These are phyloP conservation scores for Lipotes vexillifer DNA, from an alignment of 2,113 vertebrate genomes.

Conservation along the genomic window DNA sequence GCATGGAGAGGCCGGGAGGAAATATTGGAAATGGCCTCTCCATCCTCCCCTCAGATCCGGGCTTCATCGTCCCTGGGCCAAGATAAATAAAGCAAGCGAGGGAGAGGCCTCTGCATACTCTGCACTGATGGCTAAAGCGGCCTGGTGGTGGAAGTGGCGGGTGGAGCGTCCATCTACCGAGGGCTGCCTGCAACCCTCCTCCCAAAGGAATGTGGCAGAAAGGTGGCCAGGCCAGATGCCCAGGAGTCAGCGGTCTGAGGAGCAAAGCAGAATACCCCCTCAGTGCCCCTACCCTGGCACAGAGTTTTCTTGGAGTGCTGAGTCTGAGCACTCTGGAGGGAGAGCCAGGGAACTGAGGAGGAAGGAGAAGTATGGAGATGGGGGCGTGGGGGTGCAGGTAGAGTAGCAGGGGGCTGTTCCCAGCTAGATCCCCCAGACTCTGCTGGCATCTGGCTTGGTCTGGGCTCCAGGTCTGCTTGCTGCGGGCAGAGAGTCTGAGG, in stretches of 20 bases:
- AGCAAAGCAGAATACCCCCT: neutral
- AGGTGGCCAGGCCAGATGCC: neutral
- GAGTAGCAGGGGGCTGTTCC: neutral
- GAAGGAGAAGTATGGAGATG: neutral
- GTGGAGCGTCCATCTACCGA: neutral
- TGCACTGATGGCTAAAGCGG: constrained; percentile 37
- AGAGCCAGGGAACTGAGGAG: neutral
- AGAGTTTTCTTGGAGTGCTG: neutral
- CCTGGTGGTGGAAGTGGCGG: neutral
- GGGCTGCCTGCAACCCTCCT: neutral
- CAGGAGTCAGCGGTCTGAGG: neutral
- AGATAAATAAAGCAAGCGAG: constrained; percentile 81
- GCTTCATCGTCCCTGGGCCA: constrained; percentile 72
- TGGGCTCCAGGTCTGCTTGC: neutral
- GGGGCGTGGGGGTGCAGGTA: neutral
- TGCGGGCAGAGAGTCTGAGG: neutral
- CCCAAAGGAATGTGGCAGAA: neutral
- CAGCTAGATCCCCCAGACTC: neutral
- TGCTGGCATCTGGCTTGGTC: neutral
- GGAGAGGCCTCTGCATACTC: constrained; percentile 70
- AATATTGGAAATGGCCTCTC: constrained; percentile 76
- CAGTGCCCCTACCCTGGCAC: neutral
- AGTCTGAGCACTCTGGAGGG: neutral
- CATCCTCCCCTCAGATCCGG: constrained; percentile 68
- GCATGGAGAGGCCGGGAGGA: constrained; percentile 46